phyloP scores from a whole-genome alignment of 2,113 vertebrate species.

The Lonchura striata region DNA sequence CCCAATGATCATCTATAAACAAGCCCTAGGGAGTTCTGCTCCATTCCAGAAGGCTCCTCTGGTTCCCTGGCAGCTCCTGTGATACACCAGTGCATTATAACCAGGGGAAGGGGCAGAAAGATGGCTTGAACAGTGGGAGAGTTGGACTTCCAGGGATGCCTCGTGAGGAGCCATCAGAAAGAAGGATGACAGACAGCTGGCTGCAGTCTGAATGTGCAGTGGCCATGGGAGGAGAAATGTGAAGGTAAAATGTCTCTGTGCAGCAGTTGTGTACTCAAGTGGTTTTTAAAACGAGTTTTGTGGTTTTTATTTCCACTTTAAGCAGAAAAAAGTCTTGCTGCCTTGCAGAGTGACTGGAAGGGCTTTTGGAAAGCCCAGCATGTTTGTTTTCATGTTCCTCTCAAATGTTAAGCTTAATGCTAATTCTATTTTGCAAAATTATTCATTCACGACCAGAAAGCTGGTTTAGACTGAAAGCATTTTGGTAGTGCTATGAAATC shows the following conservation, averaged over 20 bases:
- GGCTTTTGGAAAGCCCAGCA: not conserved
- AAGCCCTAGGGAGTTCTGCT: not conserved
- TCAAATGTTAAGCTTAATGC: not conserved
- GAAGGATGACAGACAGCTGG: not conserved
- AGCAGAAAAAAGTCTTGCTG: not conserved
- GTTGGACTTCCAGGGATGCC: not conserved
- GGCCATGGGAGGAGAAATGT: not conserved
- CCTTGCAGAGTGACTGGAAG: not conserved
- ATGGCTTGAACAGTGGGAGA: not conserved
- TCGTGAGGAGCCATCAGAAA: not conserved
- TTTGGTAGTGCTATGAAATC: not conserved
- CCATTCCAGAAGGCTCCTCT: not conserved
- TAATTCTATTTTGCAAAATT: not conserved
- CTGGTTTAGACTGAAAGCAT: not conserved
- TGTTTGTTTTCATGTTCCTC: not conserved
- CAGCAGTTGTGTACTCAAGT: not conserved
- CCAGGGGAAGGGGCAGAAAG: not conserved
- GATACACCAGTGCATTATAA: rapidly evolving
- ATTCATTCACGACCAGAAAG: not conserved
- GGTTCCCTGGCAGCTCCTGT: not conserved
- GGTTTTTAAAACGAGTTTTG: not conserved
- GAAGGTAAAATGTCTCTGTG: not conserved
- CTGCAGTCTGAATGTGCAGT: not conserved
- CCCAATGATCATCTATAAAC: not conserved
- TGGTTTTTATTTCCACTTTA: not conserved